Conservation (phyloP, 2,888 invertebrate genomes). For the Ochropleura plecta region DNA sequence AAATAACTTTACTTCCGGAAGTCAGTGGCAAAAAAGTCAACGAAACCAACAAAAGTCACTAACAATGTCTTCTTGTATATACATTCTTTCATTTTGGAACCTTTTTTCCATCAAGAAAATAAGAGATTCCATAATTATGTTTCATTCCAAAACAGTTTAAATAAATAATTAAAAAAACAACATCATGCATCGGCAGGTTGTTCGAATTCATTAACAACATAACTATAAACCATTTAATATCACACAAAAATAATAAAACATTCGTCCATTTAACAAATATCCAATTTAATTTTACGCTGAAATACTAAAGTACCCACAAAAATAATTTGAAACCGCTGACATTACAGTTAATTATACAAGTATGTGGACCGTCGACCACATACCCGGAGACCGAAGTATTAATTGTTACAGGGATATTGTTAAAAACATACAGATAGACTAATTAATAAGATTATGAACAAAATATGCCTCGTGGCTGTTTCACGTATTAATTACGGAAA, state of each 20-base stretch:
- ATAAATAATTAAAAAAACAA: not conserved
- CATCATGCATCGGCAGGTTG: not conserved
- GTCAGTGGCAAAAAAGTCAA: no score
- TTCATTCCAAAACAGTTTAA: not conserved
- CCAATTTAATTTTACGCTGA: constrained; percentile 43
- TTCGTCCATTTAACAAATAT: constrained; percentile 23
- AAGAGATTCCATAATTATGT: not conserved
- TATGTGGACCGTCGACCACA: constrained; percentile 41
- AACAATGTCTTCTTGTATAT: no score
- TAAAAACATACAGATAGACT: constrained; percentile 46
- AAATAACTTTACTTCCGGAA: no score
- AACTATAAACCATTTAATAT: not conserved
- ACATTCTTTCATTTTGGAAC: no score
- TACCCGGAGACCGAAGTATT: constrained; percentile 34
- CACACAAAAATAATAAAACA: constrained; percentile 26
- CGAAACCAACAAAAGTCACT: no score
- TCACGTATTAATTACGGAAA: constrained; percentile 35
- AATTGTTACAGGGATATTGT: constrained; percentile 50
- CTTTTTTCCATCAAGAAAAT: not conserved
- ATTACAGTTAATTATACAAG: constrained; percentile 64
- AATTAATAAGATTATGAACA: constrained; percentile 43
- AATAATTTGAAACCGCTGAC: constrained; percentile 51
- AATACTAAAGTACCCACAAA: constrained; percentile 34
- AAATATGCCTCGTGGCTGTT: constrained; percentile 45
- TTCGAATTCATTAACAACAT: not conserved